Evolutionary conservation across 2,113 vertebrate genomes (phyloP).

Genomic region (Balaenoptera acutorostrata): DNA sequence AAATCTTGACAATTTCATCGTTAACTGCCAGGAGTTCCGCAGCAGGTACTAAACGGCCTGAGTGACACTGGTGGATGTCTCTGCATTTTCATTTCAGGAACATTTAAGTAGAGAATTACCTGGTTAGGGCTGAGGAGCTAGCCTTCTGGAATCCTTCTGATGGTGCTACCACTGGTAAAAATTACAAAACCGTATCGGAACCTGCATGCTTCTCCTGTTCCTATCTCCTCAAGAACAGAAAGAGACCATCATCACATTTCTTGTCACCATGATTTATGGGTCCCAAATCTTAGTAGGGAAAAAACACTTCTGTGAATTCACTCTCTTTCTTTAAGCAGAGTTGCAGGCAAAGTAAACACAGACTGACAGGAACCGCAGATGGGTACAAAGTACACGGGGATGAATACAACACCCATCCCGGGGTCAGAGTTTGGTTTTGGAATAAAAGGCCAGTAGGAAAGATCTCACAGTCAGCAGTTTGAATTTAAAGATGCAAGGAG

Average conservation of each 20-base stretch:
- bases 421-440: conserved; percentile 16
- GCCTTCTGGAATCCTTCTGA: background rate
- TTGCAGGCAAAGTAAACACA: conserved; percentile 67
- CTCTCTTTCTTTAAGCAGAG: conserved; percentile 68
- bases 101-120: conserved; percentile 36
- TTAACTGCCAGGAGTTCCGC: conserved; percentile 17
- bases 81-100: conserved; percentile 8
- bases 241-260: conserved; percentile 64
- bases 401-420: conserved; percentile 42
- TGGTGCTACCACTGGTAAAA: conserved; percentile 50
- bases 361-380: conserved; percentile 34
- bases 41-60: background rate
- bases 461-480: background rate
- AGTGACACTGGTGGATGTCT: background rate
- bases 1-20: conserved; percentile 58
- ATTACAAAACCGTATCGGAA: conserved; percentile 38
- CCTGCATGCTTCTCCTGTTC: background rate
- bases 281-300: conserved; percentile 65
- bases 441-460: background rate
- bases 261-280: conserved; percentile 78
- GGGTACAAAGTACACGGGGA: conserved; percentile 50
- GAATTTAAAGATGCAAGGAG: background rate
- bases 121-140: background rate
- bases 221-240: conserved; percentile 59
- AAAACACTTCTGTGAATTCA: conserved; percentile 57